phyloP scores from a whole-genome alignment of 2,113 vertebrate species.

The Hippocampus comes region DNA sequence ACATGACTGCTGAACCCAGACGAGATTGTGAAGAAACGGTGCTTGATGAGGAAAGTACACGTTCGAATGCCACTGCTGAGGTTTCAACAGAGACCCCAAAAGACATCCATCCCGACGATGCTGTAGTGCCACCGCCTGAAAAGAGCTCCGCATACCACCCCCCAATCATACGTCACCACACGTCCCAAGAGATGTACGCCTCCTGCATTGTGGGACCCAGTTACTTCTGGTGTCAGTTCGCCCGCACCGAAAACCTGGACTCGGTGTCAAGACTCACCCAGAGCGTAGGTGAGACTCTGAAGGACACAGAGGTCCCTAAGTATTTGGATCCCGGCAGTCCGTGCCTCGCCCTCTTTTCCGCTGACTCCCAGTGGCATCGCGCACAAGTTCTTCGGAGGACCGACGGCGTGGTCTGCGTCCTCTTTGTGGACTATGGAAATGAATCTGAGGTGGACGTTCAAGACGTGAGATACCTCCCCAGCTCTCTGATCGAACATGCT shows the following conservation, averaged over 20 bases:
- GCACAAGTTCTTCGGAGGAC: constrained; percentile 66
- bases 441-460: constrained; percentile 61
- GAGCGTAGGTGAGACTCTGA: constrained; percentile 49
- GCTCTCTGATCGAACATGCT: constrained; percentile 59
- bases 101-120: neutral
- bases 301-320: neutral
- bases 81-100: neutral
- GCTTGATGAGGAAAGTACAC: constrained; percentile 7
- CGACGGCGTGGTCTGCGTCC: constrained; percentile 46
- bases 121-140: neutral
- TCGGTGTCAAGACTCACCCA: constrained; percentile 68
- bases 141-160: constrained; percentile 44
- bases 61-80: constrained; percentile 69
- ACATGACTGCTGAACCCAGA: neutral
- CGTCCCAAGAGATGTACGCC: constrained; percentile 64
- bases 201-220: constrained; percentile 71
- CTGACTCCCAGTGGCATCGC: constrained; percentile 77
- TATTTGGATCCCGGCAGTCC: constrained; percentile 62
- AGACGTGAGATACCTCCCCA: constrained; percentile 66
- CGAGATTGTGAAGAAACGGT: neutral
- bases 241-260: constrained; percentile 61
- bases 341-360: constrained; percentile 76
- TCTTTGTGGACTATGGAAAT: constrained; percentile 83
- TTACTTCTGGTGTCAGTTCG: constrained; percentile 81
- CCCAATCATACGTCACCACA: constrained; percentile 63